These are phyloP conservation scores for Acrobasis suavella DNA, from an alignment of 2,888 invertebrate genomes.

Conservation along the genomic window DNA sequence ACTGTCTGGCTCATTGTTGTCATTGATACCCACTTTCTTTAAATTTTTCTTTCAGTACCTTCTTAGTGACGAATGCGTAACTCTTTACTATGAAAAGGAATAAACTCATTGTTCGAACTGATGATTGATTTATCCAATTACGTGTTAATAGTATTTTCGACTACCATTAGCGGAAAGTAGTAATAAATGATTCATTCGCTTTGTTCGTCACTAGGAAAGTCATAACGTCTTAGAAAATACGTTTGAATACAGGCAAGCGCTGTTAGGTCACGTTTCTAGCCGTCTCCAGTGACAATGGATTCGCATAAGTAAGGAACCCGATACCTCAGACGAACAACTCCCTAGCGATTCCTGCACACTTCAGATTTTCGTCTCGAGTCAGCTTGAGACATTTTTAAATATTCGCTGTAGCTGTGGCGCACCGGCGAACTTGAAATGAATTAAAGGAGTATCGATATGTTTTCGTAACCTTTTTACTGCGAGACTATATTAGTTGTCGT, in stretches of 20 bases:
- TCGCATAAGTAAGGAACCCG: constrained; percentile 21
- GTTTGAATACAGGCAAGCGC: constrained; percentile 16
- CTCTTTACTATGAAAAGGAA: too few species aligned
- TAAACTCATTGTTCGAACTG: neutral
- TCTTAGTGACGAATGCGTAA: too few species aligned
- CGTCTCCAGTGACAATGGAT: constrained; percentile 21
- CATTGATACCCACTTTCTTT: too few species aligned
- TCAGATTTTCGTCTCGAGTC: neutral
- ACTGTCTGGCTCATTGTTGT: too few species aligned
- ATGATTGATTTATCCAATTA: neutral
- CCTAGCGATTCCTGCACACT: neutral
- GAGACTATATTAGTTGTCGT: too few species aligned
- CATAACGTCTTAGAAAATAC: constrained; percentile 11
- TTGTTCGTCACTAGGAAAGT: neutral
- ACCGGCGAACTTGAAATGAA: too few species aligned
- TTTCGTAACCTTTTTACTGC: too few species aligned
- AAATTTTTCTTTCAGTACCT: too few species aligned
- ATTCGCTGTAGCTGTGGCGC: too few species aligned
- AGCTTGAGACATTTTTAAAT: too few species aligned
- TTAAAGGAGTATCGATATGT: too few species aligned
- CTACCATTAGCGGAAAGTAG: neutral
- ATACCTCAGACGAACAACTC: constrained; percentile 5
- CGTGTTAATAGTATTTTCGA: neutral
- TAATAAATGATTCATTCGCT: neutral
- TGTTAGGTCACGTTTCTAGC: constrained; percentile 20